Conservation (phyloP, 2,797 vertebrate species). For the Otolemur crassicaudatus region DNA sequence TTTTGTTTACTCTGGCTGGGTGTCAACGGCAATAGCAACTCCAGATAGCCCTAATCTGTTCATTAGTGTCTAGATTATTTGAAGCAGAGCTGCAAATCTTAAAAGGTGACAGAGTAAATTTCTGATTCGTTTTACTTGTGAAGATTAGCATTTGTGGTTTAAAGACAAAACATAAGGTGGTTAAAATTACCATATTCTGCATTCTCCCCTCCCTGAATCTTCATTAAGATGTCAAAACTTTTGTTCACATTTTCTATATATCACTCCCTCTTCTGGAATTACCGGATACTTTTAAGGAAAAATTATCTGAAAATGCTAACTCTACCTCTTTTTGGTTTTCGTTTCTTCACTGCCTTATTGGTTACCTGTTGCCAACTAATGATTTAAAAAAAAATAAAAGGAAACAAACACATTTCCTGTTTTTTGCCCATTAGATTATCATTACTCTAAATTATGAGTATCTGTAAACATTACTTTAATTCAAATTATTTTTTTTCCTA, state of each 20-base stretch:
- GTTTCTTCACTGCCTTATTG: neutral
- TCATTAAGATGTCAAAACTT: neutral
- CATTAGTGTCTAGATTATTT: neutral
- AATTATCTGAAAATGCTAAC: neutral
- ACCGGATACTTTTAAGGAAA: neutral
- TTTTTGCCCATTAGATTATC: neutral
- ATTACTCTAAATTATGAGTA: neutral
- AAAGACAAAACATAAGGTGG: neutral
- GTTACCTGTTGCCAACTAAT: neutral
- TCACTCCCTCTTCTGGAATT: neutral
- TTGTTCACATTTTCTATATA: neutral
- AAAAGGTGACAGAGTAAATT: neutral
- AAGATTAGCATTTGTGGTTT: neutral
- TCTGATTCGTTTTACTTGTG: neutral
- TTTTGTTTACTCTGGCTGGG: neutral
- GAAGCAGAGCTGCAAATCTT: neutral
- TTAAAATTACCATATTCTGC: neutral
- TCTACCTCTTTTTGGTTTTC: neutral
- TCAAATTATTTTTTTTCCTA: neutral
- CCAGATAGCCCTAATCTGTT: neutral
- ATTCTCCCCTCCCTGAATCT: neutral
- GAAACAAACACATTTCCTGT: neutral
- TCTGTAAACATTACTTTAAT: neutral
- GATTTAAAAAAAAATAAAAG: neutral
- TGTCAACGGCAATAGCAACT: neutral